Percentiles rank a stretch among this genome's conserved stretches.
Evolutionary conservation across 2,888 invertebrate genomes (phyloP).

Genomic region (Lasioglossum lativentre): DNA sequence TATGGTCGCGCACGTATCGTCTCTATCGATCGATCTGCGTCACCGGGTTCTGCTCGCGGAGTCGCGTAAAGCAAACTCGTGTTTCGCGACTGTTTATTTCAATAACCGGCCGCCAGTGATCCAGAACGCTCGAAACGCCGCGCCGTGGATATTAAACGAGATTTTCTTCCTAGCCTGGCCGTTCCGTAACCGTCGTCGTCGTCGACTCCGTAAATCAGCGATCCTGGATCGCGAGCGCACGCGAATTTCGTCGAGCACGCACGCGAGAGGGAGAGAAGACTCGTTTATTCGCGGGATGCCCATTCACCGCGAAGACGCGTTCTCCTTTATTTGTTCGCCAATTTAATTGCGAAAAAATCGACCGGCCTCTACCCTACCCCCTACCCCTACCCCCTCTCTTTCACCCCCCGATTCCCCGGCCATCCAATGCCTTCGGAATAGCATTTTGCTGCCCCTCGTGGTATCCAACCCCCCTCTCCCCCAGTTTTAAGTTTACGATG

Average conservation of each 20-base stretch:
- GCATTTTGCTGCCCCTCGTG: not conserved
- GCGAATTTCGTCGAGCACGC: constrained; percentile 51
- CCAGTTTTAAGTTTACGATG: constrained; percentile 66
- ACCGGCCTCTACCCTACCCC: constrained; percentile 21
- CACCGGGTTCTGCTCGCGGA: not conserved
- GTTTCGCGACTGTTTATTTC: constrained; percentile 3
- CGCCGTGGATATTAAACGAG: constrained; percentile 34
- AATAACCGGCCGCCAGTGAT: constrained; percentile 3
- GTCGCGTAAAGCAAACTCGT: not conserved
- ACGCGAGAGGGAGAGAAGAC: constrained; percentile 63
- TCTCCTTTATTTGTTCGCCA: constrained; percentile 66
- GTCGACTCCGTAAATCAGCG: constrained; percentile 69
- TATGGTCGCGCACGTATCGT: not conserved
- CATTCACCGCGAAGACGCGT: constrained; percentile 60
- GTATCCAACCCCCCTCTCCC: constrained; percentile 29
- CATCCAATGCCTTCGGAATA: not conserved
- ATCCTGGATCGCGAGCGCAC: constrained; percentile 52
- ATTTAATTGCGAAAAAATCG: constrained; percentile 69
- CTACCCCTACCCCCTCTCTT: not conserved
- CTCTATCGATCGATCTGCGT: constrained; percentile 2
- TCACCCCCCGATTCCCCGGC: not conserved
- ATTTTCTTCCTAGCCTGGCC: constrained; percentile 4
- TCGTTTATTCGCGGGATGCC: constrained; percentile 68
- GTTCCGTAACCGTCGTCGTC: constrained; percentile 31
- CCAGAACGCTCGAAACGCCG: constrained; percentile 14